phyloP scores from a whole-genome alignment of 2,888 invertebrate species.

The Mythimna pallens region DNA sequence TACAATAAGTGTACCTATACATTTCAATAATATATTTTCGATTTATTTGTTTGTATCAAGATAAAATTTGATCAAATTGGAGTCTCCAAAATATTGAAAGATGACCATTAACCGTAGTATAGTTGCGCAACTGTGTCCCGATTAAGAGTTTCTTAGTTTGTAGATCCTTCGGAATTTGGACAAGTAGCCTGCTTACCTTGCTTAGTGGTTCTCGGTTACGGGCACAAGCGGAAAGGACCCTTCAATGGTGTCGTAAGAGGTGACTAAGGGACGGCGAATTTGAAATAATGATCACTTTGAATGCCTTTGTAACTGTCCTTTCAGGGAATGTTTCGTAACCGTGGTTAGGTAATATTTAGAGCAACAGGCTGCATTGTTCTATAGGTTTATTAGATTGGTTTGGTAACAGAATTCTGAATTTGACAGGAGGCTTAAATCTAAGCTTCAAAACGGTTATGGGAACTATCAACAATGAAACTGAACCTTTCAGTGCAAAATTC shows the following conservation, averaged over 20 bases:
- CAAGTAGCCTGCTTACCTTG: slow-evolving; percentile 54
- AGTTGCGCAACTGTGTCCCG: slow-evolving; percentile 9
- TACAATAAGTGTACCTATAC: too few relatives aligned
- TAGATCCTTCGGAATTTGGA: slow-evolving; percentile 42
- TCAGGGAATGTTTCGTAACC: slow-evolving; percentile 26
- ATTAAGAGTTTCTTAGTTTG: slow-evolving; percentile 26
- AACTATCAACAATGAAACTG: too few relatives aligned
- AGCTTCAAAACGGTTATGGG: neutral
- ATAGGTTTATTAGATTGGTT: neutral
- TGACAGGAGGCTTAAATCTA: neutral
- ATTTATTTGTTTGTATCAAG: too few relatives aligned
- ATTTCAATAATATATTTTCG: too few relatives aligned
- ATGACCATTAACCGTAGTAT: neutral
- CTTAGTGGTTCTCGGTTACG: slow-evolving; percentile 53
- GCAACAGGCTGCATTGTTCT: neutral
- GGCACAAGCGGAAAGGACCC: slow-evolving; percentile 56
- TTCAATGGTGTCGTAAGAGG: slow-evolving; percentile 50
- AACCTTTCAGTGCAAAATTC: too few relatives aligned
- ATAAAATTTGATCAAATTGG: too few relatives aligned
- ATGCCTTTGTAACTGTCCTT: slow-evolving; percentile 35
- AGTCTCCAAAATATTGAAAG: too few relatives aligned
- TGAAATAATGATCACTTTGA: slow-evolving; percentile 9
- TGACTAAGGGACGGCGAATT: slow-evolving; percentile 52
- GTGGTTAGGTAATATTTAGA: slow-evolving; percentile 7
- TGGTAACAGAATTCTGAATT: neutral